Percentiles rank a stretch among this genome's conserved stretches.
Conservation (phyloP, 2,113 vertebrate species). For the Corydoras maculifer region DNA sequence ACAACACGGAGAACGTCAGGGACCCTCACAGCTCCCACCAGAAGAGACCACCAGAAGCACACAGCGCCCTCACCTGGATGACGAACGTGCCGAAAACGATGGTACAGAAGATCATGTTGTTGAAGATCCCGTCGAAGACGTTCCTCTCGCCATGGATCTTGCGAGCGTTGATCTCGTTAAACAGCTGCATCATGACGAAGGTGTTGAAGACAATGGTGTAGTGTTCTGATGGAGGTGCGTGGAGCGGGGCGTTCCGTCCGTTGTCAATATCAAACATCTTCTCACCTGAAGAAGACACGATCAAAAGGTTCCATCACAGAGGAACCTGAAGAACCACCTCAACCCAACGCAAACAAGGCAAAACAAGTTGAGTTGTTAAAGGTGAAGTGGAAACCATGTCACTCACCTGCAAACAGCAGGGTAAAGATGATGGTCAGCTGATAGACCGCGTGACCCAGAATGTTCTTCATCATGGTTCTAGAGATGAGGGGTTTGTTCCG, state of each 20-base stretch:
- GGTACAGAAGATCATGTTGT: slow-evolving; percentile 93
- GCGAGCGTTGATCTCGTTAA: slow-evolving; percentile 70
- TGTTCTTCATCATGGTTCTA: slow-evolving; percentile 99
- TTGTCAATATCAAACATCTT: slow-evolving; percentile 91
- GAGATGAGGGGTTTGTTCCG: slow-evolving; percentile 98
- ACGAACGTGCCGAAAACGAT: slow-evolving; percentile 95
- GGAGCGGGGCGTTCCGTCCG: slow-evolving; percentile 87
- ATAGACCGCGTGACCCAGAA: slow-evolving; percentile 91
- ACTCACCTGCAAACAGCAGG: slow-evolving; percentile 89
- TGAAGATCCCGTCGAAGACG: slow-evolving; percentile 97
- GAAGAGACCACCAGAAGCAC: too few relatives aligned
- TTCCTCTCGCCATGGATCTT: slow-evolving; percentile 99
- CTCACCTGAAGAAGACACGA: slow-evolving; percentile 69
- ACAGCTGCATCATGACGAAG: too few relatives aligned
- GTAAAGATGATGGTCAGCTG: slow-evolving; percentile 92
- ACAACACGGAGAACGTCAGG: slow-evolving; percentile 12
- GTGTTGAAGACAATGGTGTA: slow-evolving; percentile 52
- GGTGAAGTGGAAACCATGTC: too few relatives aligned
- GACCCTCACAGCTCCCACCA: too few relatives aligned
- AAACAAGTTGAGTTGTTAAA: too few relatives aligned
- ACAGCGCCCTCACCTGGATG: slow-evolving; percentile 74
- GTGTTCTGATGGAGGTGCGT: slow-evolving; percentile 91
- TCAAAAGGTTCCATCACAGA: neutral
- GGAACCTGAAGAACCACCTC: too few relatives aligned
- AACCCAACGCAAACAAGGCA: too few relatives aligned